Evolutionary conservation across 2,113 vertebrate species (phyloP), one percentile per base, ranked within the genome.

Genomic region (Callipepla californica): DNA sequence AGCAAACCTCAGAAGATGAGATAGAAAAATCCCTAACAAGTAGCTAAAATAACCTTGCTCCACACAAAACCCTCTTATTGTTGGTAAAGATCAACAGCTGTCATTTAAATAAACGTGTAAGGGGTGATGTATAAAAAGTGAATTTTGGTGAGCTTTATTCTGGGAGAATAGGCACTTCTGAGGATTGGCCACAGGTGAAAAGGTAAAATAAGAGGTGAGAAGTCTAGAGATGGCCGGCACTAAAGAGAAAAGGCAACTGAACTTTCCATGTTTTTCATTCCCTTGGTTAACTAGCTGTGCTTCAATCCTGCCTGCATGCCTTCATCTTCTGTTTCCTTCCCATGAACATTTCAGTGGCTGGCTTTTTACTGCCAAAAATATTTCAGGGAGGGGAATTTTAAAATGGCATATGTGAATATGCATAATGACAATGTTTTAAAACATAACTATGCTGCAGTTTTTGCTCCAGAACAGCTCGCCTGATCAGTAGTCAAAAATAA

Each of bases 1-100:
- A 18, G 20, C 17, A 8, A 34, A 4, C 3, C 30, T 17, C 17
- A 6, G 57, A 30, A 50, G 42, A 11, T 8, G 55, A 44, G 55
- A 28, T 1, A 2, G 11, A 5, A 45, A 66, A 72, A 19, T 4
- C 36, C 51, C 10, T 3, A 8, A 20, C 4, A 7, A 45, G 50
- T 3, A 4, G 28, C 23, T 63, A 10, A 45, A 50, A 28, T 5
- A 25, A 30, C 18, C 32, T 2, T 0, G 13, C 7, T 57, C 38
- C 45, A 1, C 0, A 34, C 2, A 13, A 86, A 76, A 2, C 6
- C n/a, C 51, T 13, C 30, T 68, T n/a, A 2, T 0, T 1, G 47
- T 4, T 55, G 47, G 11, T 9, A 6, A 30, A 55, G 42, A 28
- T 2, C 26, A 13, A 21, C 4, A 14, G 21, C 4, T 74, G 16